Evolutionary conservation across 2,797 vertebrate genomes (phyloP).

Genomic region (Zenarchopterus dispar): DNA sequence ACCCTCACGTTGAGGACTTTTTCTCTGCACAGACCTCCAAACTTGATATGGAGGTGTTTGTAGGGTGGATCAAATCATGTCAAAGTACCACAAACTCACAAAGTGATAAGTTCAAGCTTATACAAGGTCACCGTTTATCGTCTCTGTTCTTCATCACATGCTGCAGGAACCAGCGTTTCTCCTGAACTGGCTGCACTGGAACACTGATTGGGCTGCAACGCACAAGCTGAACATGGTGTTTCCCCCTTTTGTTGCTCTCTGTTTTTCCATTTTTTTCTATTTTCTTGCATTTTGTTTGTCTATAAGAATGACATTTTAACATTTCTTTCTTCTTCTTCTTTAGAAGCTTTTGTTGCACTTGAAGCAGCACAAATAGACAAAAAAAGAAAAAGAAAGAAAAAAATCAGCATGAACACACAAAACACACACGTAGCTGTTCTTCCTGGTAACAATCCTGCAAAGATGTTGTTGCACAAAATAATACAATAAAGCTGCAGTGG

Average conservation of each 20-base stretch:
- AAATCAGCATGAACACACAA: too few relatives aligned
- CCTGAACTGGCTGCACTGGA: slow-evolving; percentile 1
- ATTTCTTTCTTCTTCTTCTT: background rate
- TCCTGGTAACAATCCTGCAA: too few relatives aligned
- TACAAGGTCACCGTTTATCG: slow-evolving; percentile 34
- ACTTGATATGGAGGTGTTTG: slow-evolving; percentile 33
- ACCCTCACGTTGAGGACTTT: background rate
- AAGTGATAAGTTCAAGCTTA: slow-evolving; percentile 24
- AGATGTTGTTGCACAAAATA: too few relatives aligned
- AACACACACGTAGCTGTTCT: too few relatives aligned
- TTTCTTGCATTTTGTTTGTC: background rate
- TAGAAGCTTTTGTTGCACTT: background rate
- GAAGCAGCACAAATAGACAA: too few relatives aligned
- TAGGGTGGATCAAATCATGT: slow-evolving; percentile 37
- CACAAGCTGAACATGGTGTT: background rate
- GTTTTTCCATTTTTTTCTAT: background rate
- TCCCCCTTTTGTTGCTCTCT: background rate
- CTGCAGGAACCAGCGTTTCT: slow-evolving; percentile 10
- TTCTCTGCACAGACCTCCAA: slow-evolving; percentile 24
- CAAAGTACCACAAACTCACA: slow-evolving; percentile 29
- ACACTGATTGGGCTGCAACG: slow-evolving; percentile 2
- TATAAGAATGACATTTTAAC: background rate
- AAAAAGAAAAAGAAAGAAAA: too few relatives aligned
- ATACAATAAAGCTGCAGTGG: too few relatives aligned
- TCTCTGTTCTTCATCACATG: slow-evolving; percentile 48